Conservation (phyloP, 1,140 invertebrate genomes). For the Geopemphigus sp. region DNA sequence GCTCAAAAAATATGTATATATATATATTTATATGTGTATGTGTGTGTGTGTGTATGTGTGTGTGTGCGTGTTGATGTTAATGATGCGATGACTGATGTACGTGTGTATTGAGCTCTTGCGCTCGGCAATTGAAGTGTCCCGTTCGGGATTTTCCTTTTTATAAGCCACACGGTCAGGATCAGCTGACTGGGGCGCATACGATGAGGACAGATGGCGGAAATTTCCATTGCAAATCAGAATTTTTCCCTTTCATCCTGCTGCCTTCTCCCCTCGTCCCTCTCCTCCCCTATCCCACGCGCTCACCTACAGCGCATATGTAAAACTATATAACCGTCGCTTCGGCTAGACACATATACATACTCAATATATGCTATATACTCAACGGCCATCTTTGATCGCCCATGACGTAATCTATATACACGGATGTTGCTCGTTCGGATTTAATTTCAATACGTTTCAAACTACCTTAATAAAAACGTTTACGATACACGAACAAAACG, state of each 20-base stretch:
- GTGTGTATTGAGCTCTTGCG: constrained; percentile 42
- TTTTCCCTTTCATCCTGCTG: constrained; percentile 48
- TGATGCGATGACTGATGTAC: neutral
- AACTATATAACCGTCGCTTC: neutral
- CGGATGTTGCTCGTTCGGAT: constrained; percentile 2
- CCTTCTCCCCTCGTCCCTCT: too few species aligned
- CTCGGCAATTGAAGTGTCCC: constrained; percentile 34
- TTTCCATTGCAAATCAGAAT: constrained; percentile 47
- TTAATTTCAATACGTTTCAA: constrained; percentile 7
- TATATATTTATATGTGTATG: constrained; percentile 9
- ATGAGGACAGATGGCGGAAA: constrained; percentile 6
- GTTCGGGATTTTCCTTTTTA: constrained; percentile 23
- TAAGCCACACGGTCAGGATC: constrained; percentile 14
- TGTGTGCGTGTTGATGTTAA: neutral
- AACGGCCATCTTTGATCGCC: constrained; percentile 38
- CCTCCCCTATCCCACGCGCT: neutral
- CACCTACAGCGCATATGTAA: neutral
- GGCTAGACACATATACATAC: constrained; percentile 21
- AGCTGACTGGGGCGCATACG: constrained; percentile 20
- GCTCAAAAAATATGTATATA: constrained; percentile 7
- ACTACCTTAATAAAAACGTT: neutral
- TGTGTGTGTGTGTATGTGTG: neutral
- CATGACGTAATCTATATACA: constrained; percentile 26
- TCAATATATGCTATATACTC: neutral
- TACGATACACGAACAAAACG: neutral